Evolutionary conservation across 1,140 invertebrate species (phyloP).

Genomic region (Hermetia illucens): DNA sequence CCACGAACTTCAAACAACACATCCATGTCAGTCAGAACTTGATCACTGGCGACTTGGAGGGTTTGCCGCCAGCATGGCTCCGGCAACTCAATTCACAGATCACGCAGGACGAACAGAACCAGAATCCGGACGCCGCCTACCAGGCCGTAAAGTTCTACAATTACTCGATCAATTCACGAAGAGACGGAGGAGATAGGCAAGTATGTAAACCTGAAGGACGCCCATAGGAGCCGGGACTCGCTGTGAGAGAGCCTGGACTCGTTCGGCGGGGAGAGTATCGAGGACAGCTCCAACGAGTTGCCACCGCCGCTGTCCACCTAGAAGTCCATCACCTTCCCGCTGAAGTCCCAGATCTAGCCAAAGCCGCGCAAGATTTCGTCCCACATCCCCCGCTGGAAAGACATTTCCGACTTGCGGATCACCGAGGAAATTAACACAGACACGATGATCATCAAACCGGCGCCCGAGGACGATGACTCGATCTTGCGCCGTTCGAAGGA

Average conservation of each 20-base stretch:
- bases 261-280: conserved; percentile 5
- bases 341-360: conserved; percentile 28
- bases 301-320: conserved; percentile 31
- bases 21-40: conserved; percentile 69
- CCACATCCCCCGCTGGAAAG: conserved; percentile 21
- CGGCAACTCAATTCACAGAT: conserved; percentile 74
- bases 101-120: conserved; percentile 71
- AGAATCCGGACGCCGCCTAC: conserved; percentile 73
- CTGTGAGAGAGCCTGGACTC: conserved; percentile 23
- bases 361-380: conserved; percentile 25
- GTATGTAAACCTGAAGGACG: conserved; percentile 51
- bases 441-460: conserved; percentile 28
- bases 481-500: conserved; percentile 38
- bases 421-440: conserved; percentile 34
- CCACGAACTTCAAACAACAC: conserved; percentile 62
- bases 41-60: conserved; percentile 61
- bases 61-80: conserved; percentile 60
- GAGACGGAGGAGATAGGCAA: conserved; percentile 66
- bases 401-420: conserved; percentile 20
- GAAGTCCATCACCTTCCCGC: conserved; percentile 23
- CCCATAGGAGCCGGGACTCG: conserved; percentile 45
- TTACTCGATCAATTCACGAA: conserved; percentile 66
- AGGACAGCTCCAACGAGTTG: conserved; percentile 20
- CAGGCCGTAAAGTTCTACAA: conserved; percentile 89
- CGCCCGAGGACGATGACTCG: conserved; percentile 31